Conservation (phyloP, 2,113 vertebrate species). For the Mus spicilegus region DNA sequence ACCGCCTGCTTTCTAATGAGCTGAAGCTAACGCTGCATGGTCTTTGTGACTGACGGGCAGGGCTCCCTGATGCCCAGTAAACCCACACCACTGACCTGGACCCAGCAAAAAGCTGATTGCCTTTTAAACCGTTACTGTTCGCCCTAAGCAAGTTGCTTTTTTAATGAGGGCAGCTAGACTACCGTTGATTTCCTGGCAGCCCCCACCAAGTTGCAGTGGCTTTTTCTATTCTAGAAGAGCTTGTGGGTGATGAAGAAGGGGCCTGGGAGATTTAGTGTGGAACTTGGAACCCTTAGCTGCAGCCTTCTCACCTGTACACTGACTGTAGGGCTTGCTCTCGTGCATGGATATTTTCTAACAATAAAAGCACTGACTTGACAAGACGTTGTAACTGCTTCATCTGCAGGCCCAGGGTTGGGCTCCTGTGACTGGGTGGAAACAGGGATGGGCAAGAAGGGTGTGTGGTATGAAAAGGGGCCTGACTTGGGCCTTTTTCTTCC, state of each 20-base stretch:
- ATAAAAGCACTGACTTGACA: conserved; percentile 76
- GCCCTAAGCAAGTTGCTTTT: conserved; percentile 71
- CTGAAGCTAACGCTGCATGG: conserved; percentile 90
- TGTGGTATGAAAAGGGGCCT: background rate
- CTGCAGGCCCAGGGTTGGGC: conserved; percentile 52
- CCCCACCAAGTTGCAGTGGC: background rate
- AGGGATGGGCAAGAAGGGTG: background rate
- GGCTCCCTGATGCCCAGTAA: conserved; percentile 82
- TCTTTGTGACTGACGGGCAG: conserved; percentile 89
- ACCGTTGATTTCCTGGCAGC: conserved; percentile 8
- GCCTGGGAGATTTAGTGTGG: background rate
- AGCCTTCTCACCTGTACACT: conserved; percentile 11
- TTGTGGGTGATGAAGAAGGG: background rate
- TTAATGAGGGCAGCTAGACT: conserved; percentile 65
- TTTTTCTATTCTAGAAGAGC: conserved; percentile 42
- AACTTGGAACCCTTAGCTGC: background rate
- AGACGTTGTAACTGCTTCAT: conserved; percentile 70
- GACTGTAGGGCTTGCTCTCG: conserved; percentile 39
- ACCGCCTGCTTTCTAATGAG: conserved; percentile 88
- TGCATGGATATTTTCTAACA: conserved; percentile 72
- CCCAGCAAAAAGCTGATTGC: conserved; percentile 76
- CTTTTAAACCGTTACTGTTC: conserved; percentile 67
- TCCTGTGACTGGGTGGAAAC: conserved; percentile 26
- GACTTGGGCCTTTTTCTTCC: background rate
- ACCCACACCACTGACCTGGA: conserved; percentile 78